Evolutionary conservation across 2,888 invertebrate species (phyloP).

Genomic region (Melikaiella ostensackeni): DNA sequence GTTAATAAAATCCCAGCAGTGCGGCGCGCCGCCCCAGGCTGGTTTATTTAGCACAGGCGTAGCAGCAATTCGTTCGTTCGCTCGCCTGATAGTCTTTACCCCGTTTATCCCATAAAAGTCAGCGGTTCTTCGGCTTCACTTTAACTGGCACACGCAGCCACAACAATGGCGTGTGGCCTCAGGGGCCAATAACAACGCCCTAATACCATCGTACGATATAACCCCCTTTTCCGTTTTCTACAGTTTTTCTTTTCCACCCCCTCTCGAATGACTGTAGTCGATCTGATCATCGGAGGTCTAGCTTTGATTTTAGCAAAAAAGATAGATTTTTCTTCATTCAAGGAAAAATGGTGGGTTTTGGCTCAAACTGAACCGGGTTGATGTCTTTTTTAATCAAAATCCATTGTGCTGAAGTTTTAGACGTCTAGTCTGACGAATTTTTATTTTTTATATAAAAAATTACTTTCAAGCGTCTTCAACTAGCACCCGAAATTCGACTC

Average conservation of each 20-base stretch:
- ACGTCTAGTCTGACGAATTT: too few relatives aligned
- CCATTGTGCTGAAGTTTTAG: too few relatives aligned
- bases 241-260: constrained; percentile 32
- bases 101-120: constrained; percentile 71
- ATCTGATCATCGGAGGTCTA: neutral
- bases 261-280: neutral
- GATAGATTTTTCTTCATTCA: neutral
- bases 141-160: constrained; percentile 67
- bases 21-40: constrained; percentile 65
- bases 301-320: neutral
- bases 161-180: constrained; percentile 72
- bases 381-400: too few relatives aligned
- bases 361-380: too few relatives aligned
- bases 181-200: constrained; percentile 74
- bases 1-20: constrained; percentile 77
- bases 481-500: too few relatives aligned
- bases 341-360: neutral
- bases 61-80: constrained; percentile 63
- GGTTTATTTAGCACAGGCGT: constrained; percentile 76
- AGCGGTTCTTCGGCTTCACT: constrained; percentile 66
- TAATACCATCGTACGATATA: constrained; percentile 52
- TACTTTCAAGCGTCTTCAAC: too few relatives aligned
- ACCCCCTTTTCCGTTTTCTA: constrained; percentile 30
- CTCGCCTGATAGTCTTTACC: constrained; percentile 61
- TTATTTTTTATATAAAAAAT: too few relatives aligned